These are phyloP conservation scores for Remorina albescens DNA, from an alignment of 2,797 vertebrate species.

Conservation along the genomic window DNA sequence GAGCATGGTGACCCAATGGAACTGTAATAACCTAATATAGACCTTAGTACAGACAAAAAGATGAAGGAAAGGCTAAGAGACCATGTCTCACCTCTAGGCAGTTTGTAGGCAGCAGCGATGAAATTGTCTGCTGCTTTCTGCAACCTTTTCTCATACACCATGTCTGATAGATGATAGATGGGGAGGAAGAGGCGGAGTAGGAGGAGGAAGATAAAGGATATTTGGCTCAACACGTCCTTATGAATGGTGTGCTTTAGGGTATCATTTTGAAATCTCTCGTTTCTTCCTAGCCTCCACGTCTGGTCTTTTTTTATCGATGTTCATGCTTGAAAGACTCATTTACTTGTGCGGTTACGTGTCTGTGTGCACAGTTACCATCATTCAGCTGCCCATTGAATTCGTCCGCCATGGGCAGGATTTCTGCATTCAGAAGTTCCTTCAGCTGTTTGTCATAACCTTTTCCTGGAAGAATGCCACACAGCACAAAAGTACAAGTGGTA, in stretches of 20 bases:
- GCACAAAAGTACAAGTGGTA: not conserved
- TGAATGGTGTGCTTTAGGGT: constrained; percentile 61
- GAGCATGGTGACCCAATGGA: constrained; percentile 67
- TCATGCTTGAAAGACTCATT: constrained; percentile 40
- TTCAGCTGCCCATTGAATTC: constrained; percentile 73
- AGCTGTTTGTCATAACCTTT: constrained; percentile 74
- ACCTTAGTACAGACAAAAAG: constrained; percentile 64
- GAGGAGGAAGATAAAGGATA: constrained; percentile 55
- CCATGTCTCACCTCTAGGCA: constrained; percentile 84
- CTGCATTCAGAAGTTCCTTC: constrained; percentile 69
- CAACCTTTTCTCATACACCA: constrained; percentile 76
- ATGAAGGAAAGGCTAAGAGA: constrained; percentile 63
- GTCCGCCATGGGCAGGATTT: constrained; percentile 71
- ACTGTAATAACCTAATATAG: constrained; percentile 65
- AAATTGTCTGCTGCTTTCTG: constrained; percentile 82
- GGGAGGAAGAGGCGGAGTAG: constrained; percentile 18
- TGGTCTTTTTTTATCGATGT: constrained; percentile 46
- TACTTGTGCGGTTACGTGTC: constrained; percentile 9
- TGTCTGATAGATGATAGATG: constrained; percentile 73
- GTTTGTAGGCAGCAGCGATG: constrained; percentile 78
- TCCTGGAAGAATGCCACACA: constrained; percentile 64
- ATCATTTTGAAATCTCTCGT: constrained; percentile 60
- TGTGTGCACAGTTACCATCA: constrained; percentile 55
- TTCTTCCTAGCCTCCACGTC: constrained; percentile 40
- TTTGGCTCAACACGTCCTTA: constrained; percentile 59